Evolutionary conservation across 1,140 invertebrate genomes (phyloP).

Genomic region (Meteorus sp.): DNA sequence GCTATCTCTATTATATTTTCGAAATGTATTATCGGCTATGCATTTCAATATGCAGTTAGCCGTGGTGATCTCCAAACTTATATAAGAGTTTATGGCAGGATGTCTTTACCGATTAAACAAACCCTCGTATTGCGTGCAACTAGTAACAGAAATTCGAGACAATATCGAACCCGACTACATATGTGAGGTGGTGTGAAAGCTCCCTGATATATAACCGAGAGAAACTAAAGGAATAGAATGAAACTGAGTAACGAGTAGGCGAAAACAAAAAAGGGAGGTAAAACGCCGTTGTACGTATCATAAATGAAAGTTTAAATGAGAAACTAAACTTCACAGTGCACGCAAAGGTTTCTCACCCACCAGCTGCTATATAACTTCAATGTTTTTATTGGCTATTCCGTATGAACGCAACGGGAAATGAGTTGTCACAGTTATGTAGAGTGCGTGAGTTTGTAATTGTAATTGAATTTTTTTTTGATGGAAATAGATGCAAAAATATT

Average conservation of each 20-base stretch:
- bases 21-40: too few species aligned
- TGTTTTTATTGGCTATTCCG: background rate
- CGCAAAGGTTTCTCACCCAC: constrained; percentile 1
- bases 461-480: too few species aligned
- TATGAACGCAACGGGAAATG: background rate
- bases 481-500: too few species aligned
- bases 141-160: background rate
- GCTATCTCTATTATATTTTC: too few species aligned
- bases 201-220: too few species aligned
- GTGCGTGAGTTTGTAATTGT: too few species aligned
- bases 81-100: too few species aligned
- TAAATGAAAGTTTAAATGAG: constrained; percentile 12
- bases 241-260: background rate
- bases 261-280: background rate
- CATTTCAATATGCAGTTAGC: too few species aligned
- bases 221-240: too few species aligned
- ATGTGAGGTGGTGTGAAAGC: background rate
- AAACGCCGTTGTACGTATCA: background rate
- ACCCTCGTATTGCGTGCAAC: background rate
- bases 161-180: background rate
- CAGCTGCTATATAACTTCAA: background rate
- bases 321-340: constrained; percentile 1
- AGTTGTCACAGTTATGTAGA: background rate
- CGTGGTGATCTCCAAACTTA: too few species aligned
- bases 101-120: constrained; percentile 3